Percentiles rank a stretch among this genome's conserved stretches.
Evolutionary conservation across 2,797 vertebrate species (phyloP).

Genomic region (Cyprinella venusta): DNA sequence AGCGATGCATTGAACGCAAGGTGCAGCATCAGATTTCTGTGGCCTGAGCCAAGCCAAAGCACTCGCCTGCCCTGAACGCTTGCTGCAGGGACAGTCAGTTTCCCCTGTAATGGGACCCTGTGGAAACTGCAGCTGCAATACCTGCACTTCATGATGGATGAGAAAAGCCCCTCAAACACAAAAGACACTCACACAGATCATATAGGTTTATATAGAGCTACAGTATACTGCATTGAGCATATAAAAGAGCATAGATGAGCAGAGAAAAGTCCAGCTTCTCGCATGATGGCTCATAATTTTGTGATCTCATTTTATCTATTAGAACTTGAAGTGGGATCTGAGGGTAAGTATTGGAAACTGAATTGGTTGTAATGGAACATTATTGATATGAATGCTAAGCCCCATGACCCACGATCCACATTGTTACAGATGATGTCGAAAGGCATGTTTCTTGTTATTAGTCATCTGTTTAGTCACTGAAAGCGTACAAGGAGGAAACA

Average conservation of each 20-base stretch:
- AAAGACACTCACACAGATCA: not conserved
- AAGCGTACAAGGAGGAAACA: not conserved
- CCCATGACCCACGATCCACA: not conserved
- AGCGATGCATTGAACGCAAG: constrained; percentile 51
- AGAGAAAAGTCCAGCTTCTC: not conserved
- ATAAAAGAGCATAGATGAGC: no score
- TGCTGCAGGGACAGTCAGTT: constrained; percentile 36
- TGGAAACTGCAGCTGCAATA: no score
- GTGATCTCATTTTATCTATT: not conserved
- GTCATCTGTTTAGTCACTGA: not conserved
- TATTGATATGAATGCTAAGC: constrained; percentile 3
- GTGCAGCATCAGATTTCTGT: constrained; percentile 58
- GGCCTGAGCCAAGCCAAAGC: constrained; percentile 40
- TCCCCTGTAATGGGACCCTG: constrained; percentile 57
- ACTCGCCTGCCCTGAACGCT: constrained; percentile 16
- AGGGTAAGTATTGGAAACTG: no score
- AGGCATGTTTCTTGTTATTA: not conserved
- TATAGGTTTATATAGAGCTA: not conserved
- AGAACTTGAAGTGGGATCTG: not conserved
- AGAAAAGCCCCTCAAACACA: constrained; percentile 18
- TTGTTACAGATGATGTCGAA: constrained; percentile 19
- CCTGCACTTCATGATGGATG: constrained; percentile 20
- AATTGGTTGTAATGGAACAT: not conserved
- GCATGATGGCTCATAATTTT: not conserved
- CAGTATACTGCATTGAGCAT: not conserved